Percentiles rank a stretch among this genome's conserved stretches.
These are phyloP conservation scores for Mormyrus hasselquistii DNA, from an alignment of 2,797 vertebrate species.

Conservation along the genomic window DNA sequence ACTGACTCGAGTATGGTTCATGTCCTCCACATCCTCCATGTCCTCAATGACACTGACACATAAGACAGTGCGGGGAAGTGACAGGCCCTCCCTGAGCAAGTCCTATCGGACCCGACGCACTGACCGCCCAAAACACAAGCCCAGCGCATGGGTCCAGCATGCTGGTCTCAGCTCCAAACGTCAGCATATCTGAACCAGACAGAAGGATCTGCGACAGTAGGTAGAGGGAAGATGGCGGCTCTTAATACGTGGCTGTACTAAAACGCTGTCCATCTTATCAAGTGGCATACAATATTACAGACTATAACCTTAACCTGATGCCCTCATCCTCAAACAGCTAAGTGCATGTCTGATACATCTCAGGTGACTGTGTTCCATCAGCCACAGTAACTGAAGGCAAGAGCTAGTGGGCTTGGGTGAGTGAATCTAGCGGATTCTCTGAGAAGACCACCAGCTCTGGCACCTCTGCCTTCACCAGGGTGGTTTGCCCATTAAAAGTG, in stretches of 20 bases:
- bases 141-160: background rate
- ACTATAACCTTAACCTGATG: background rate
- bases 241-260: background rate
- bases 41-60: conserved; percentile 51
- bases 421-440: background rate
- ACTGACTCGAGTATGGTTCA: conserved; percentile 46
- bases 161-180: background rate
- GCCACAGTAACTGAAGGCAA: background rate
- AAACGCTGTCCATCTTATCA: background rate
- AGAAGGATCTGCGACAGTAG: background rate
- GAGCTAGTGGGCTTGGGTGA: background rate
- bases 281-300: background rate
- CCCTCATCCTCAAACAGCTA: background rate
- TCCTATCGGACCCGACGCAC: conserved; percentile 46
- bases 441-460: background rate
- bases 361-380: background rate
- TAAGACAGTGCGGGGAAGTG: conserved; percentile 57
- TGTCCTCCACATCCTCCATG: conserved; percentile 36
- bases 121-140: conserved; percentile 2
- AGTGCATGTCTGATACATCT: background rate
- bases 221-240: background rate
- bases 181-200: background rate
- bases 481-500: background rate
- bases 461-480: background rate
- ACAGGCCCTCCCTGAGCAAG: conserved; percentile 67